Evolutionary conservation across 2,888 invertebrate species (phyloP).

Genomic region (Meandrusa payeni): DNA sequence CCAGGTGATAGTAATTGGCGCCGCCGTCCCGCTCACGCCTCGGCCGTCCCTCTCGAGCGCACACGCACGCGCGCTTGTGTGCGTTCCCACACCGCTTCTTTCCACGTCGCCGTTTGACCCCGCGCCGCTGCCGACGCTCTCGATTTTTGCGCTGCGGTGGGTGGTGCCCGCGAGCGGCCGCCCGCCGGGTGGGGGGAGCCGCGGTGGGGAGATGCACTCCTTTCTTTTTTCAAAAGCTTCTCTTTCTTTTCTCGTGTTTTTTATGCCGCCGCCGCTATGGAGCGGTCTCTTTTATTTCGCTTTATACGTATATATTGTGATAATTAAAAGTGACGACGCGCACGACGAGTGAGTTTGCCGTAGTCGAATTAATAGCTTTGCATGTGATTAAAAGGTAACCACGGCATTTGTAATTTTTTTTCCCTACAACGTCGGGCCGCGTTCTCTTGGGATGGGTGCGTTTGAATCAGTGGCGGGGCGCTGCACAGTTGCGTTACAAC

Average conservation of each 20-base stretch:
- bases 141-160: constrained; percentile 84
- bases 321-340: constrained; percentile 78
- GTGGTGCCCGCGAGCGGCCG: constrained; percentile 81
- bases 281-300: constrained; percentile 75
- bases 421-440: constrained; percentile 41
- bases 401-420: constrained; percentile 63
- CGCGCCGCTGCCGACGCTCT: constrained; percentile 79
- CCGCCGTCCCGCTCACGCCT: constrained; percentile 71
- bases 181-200: constrained; percentile 63
- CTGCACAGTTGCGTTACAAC: neutral
- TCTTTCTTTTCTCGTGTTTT: constrained; percentile 80
- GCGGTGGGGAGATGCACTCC: constrained; percentile 75
- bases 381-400: constrained; percentile 77
- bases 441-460: constrained; percentile 36
- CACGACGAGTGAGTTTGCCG: constrained; percentile 68
- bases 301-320: constrained; percentile 72
- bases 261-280: constrained; percentile 73
- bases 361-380: constrained; percentile 74
- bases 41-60: constrained; percentile 73
- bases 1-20: constrained; percentile 83
- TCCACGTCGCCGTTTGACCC: constrained; percentile 80
- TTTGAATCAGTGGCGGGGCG: constrained; percentile 31
- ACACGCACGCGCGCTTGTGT: constrained; percentile 68
- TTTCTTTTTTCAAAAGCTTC: constrained; percentile 75
- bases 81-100: constrained; percentile 72